phyloP scores from a whole-genome alignment of 35 echinoderm and acorn worm genomes.

The Anneissia japonica region DNA sequence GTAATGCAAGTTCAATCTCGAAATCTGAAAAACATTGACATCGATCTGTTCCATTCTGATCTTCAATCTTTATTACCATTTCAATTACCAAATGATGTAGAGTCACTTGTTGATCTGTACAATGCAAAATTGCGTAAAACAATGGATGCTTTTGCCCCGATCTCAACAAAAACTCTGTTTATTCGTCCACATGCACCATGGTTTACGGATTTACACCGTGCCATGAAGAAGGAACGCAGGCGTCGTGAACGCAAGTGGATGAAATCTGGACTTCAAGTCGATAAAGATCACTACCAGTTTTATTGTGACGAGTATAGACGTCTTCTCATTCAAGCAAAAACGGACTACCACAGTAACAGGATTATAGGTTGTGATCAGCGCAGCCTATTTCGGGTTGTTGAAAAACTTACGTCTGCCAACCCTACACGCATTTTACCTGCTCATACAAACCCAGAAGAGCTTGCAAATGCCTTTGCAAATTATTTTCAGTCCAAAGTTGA shows the following conservation, averaged over 20 bases:
- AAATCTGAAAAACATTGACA: no score
- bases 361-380: background rate
- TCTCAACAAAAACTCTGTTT: background rate
- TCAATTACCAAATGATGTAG: no score
- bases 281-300: constrained; percentile 5
- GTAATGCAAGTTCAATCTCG: no score
- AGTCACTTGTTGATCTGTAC: no score
- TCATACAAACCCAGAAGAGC: constrained; percentile 25
- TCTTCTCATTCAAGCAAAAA: constrained; percentile 24
- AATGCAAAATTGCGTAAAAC: no score
- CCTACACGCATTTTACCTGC: background rate
- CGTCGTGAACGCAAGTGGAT: constrained; percentile 27
- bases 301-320: constrained; percentile 18
- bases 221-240: constrained; percentile 20
- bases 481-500: constrained; percentile 10
- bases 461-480: constrained; percentile 26
- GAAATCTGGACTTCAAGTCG: constrained; percentile 25
- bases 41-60: no score
- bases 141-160: no score
- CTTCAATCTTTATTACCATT: no score
- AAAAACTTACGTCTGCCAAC: constrained; percentile 22
- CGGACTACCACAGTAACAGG: constrained; percentile 18
- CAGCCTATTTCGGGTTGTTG: background rate
- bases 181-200: constrained; percentile 31
- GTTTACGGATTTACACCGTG: constrained; percentile 8